These are phyloP conservation scores for Orycteropus afer DNA, from an alignment of 2,113 vertebrate genomes.

Conservation along the genomic window DNA sequence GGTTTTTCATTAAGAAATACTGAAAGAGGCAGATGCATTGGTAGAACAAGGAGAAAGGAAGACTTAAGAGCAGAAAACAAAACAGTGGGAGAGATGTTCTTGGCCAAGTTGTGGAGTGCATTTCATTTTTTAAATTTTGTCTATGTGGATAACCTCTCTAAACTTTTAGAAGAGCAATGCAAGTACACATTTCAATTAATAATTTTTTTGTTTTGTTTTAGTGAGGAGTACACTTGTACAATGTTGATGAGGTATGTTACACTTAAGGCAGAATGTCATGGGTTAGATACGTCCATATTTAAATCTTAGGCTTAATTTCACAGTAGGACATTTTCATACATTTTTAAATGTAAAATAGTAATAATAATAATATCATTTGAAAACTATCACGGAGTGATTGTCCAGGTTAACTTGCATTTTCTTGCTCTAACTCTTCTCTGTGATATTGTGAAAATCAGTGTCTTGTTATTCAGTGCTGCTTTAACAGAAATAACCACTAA, in stretches of 20 bases:
- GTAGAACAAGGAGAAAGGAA: neutral
- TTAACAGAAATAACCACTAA: too few relatives aligned
- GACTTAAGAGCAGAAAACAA: slow-evolving; percentile 19
- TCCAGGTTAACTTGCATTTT: slow-evolving; percentile 52
- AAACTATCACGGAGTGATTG: neutral
- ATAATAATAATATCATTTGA: neutral
- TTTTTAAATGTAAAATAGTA: slow-evolving; percentile 42
- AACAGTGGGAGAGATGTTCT: neutral
- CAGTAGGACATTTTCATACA: slow-evolving; percentile 27
- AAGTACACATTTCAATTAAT: neutral
- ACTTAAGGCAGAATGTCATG: slow-evolving; percentile 25
- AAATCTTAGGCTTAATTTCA: slow-evolving; percentile 44
- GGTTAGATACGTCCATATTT: neutral
- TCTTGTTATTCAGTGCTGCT: too few relatives aligned
- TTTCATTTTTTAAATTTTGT: neutral
- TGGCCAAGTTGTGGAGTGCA: neutral
- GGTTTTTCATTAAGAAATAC: neutral
- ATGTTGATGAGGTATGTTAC: neutral
- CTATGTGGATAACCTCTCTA: neutral
- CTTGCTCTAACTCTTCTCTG: slow-evolving; percentile 37
- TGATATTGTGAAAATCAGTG: slow-evolving; percentile 59
- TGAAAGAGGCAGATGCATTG: neutral
- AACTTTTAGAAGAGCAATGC: neutral
- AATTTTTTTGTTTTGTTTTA: neutral
- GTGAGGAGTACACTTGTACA: neutral